A percentile compares a stretch with the other conserved stretches of the same genome.
phyloP scores from a whole-genome alignment of 2,113 vertebrate species.

The Apteryx owenii region DNA sequence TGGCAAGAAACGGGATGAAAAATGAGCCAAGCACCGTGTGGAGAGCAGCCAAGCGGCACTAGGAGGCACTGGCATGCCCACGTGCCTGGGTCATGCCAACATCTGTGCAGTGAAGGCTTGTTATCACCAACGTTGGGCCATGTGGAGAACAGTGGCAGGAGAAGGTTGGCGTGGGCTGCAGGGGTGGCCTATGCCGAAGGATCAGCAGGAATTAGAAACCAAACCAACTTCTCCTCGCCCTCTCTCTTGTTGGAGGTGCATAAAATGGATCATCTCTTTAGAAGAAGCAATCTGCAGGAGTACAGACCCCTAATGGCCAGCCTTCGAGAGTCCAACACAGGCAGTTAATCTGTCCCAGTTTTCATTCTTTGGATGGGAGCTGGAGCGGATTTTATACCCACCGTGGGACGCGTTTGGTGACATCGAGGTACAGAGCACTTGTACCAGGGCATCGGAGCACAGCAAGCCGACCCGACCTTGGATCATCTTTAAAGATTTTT shows the following conservation, averaged over 20 bases:
- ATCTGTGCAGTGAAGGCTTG: too few relatives aligned
- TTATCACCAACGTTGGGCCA: too few relatives aligned
- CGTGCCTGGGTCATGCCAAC: not conserved
- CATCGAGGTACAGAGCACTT: not conserved
- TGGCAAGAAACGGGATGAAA: too few relatives aligned
- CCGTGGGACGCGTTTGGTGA: not conserved
- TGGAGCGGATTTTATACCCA: not conserved
- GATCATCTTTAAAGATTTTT: not conserved
- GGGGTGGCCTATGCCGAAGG: too few relatives aligned
- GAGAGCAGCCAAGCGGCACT: not conserved
- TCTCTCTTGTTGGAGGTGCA: not conserved
- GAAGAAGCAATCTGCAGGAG: not conserved
- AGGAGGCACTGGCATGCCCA: too few relatives aligned
- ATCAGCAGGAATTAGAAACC: too few relatives aligned
- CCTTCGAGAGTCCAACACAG: not conserved
- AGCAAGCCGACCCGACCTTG: not conserved
- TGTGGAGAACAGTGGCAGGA: too few relatives aligned
- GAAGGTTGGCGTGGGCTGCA: too few relatives aligned
- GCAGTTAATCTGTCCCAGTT: not conserved
- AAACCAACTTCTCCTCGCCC: not conserved
- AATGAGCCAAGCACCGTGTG: not conserved
- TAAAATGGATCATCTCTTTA: not conserved
- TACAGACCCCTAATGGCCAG: not conserved
- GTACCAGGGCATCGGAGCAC: fast-evolving
- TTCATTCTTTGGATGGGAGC: not conserved